Evolutionary conservation across 2,113 vertebrate species (phyloP).

Genomic region (Hyperoodon ampullatus): DNA sequence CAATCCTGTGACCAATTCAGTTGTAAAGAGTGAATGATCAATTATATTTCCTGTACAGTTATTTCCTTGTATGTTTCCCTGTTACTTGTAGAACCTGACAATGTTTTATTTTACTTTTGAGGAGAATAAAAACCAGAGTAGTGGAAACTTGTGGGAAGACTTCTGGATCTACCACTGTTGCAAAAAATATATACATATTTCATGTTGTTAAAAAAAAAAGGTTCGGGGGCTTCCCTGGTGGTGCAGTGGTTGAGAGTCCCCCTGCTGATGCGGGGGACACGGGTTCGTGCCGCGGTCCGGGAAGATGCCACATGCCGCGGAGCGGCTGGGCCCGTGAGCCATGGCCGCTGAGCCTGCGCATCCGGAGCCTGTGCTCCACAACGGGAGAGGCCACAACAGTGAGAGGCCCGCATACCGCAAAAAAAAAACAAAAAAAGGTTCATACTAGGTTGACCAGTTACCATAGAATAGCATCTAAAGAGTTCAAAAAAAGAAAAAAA

Average conservation of each 20-base stretch:
- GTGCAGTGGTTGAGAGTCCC: no score
- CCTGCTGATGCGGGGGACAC: no score
- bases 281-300: no score
- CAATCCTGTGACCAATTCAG: slow-evolving; percentile 11
- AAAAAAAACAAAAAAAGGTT: neutral
- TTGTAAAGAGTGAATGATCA: slow-evolving; percentile 32
- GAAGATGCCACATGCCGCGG: no score
- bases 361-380: no score
- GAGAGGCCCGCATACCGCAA: no score
- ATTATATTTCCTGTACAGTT: slow-evolving; percentile 40
- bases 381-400: no score
- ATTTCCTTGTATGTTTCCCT: slow-evolving; percentile 54
- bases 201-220: neutral
- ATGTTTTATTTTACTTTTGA: slow-evolving; percentile 54
- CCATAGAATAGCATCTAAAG: slow-evolving; percentile 4
- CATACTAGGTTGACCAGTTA: slow-evolving; percentile 14
- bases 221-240: no score
- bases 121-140: slow-evolving; percentile 40
- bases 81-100: slow-evolving; percentile 56
- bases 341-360: no score
- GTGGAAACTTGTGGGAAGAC: slow-evolving; percentile 14
- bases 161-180: neutral
- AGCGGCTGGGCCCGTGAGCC: no score
- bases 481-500: slow-evolving; percentile 37
- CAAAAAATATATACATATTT: neutral